These are phyloP conservation scores for Nesidiocoris tenuis DNA, from an alignment of 2,888 invertebrate genomes.

Conservation along the genomic window DNA sequence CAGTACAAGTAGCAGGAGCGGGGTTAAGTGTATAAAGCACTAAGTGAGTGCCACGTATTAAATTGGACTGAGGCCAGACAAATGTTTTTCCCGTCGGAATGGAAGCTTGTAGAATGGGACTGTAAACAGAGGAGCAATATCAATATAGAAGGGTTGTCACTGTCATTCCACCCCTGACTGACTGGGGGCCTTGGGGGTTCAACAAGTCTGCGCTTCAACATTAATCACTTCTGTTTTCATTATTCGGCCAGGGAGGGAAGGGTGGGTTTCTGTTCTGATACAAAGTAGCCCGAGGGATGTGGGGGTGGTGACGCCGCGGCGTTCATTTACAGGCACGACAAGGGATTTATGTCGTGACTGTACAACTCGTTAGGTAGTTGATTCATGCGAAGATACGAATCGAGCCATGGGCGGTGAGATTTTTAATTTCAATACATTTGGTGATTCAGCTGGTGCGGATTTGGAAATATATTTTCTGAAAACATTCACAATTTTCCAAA, in stretches of 20 bases:
- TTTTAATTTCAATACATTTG: no score
- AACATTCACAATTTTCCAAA: no score
- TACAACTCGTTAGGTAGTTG: neutral
- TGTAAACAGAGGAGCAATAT: conserved; percentile 45
- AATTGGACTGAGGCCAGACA: conserved; percentile 41
- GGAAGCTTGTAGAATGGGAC: conserved; percentile 5
- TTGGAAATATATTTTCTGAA: no score
- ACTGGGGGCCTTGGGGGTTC: conserved; percentile 22
- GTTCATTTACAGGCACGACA: neutral
- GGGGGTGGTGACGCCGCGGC: neutral
- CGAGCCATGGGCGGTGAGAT: no score
- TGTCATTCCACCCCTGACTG: conserved; percentile 38
- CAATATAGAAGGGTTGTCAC: conserved; percentile 45
- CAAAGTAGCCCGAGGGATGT: conserved; percentile 1
- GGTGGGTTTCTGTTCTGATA: neutral
- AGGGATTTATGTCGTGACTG: neutral
- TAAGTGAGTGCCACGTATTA: conserved; percentile 42
- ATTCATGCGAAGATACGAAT: no score
- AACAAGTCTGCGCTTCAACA: conserved; percentile 43
- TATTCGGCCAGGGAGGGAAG: conserved; percentile 27
- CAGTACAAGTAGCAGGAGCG: neutral
- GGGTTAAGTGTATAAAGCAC: conserved; percentile 44
- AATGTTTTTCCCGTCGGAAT: conserved; percentile 38
- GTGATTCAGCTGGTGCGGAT: no score
- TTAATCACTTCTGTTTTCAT: conserved; percentile 46